A percentile compares a stretch with the other conserved stretches of the same genome.
phyloP scores from a whole-genome alignment of 2,797 vertebrate species.

The Falco cherrug region DNA sequence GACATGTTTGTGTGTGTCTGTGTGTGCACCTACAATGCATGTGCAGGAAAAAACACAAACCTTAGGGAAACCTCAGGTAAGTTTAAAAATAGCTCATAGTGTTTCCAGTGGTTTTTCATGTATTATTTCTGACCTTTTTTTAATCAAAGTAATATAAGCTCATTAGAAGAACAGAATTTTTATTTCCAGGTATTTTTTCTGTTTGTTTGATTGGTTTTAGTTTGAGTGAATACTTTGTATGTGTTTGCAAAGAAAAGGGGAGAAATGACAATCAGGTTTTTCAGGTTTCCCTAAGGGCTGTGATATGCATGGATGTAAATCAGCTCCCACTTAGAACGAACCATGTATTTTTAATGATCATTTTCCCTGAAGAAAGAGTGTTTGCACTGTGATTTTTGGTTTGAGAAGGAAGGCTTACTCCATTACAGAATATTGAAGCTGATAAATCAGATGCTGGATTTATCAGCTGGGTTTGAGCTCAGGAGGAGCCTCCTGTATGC shows the following conservation, averaged over 20 bases:
- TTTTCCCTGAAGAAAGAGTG: background rate
- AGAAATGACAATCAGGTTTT: background rate
- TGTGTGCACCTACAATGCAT: background rate
- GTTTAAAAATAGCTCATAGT: background rate
- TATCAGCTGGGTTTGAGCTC: background rate
- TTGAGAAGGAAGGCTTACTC: background rate
- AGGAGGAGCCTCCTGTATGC: background rate
- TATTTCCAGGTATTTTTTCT: background rate
- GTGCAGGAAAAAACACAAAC: background rate
- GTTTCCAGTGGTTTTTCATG: background rate
- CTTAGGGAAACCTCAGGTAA: conserved; percentile 10
- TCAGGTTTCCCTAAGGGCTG: background rate
- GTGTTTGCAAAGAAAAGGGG: background rate
- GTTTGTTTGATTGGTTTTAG: background rate
- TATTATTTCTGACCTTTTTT: background rate
- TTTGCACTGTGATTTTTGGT: background rate
- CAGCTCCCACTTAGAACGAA: background rate
- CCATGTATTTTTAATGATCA: background rate
- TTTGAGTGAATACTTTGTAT: background rate
- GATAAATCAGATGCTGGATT: background rate
- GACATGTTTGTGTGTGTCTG: background rate
- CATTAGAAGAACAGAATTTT: background rate
- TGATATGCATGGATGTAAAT: background rate
- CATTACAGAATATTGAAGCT: background rate
- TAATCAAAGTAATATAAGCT: background rate